These are phyloP conservation scores for Melitaea cinxia DNA, from an alignment of 1,140 invertebrate genomes.

Conservation along the genomic window DNA sequence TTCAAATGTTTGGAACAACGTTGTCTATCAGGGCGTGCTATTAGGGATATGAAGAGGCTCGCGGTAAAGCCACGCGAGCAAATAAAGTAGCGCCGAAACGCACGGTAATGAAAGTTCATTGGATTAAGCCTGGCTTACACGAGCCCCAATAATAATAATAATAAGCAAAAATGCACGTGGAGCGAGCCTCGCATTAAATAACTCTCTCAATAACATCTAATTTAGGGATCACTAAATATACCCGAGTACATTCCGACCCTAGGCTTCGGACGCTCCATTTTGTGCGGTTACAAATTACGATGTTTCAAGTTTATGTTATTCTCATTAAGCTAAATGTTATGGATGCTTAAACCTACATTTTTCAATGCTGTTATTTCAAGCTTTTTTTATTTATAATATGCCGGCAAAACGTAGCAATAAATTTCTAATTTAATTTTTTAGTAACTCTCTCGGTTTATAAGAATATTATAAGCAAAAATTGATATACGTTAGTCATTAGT, in stretches of 20 bases:
- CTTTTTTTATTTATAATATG: constrained; percentile 14
- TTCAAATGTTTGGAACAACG: constrained; percentile 56
- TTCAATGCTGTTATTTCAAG: constrained; percentile 29
- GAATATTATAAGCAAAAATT: too few relatives aligned
- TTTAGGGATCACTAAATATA: constrained; percentile 61
- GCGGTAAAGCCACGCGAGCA: constrained; percentile 60
- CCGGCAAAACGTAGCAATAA: too few relatives aligned
- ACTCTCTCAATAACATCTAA: constrained; percentile 78
- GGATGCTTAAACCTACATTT: constrained; percentile 39
- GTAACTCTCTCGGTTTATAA: too few relatives aligned
- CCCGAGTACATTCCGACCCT: constrained; percentile 51
- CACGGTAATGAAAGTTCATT: constrained; percentile 76
- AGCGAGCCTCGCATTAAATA: constrained; percentile 65
- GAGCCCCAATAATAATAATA: constrained; percentile 78
- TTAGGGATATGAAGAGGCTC: constrained; percentile 68
- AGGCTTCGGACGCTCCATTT: constrained; percentile 37
- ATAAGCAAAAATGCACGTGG: constrained; percentile 78
- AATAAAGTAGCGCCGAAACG: constrained; percentile 73
- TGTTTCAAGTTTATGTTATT: constrained; percentile 65
- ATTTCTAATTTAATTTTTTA: background rate
- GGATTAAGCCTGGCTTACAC: constrained; percentile 71
- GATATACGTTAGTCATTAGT: too few relatives aligned
- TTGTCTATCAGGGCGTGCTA: constrained; percentile 69
- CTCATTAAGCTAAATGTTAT: constrained; percentile 60
- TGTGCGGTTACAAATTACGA: constrained; percentile 46